Evolutionary conservation across 2,888 invertebrate species (phyloP).

Genomic region (Nymphalis urticae): DNA sequence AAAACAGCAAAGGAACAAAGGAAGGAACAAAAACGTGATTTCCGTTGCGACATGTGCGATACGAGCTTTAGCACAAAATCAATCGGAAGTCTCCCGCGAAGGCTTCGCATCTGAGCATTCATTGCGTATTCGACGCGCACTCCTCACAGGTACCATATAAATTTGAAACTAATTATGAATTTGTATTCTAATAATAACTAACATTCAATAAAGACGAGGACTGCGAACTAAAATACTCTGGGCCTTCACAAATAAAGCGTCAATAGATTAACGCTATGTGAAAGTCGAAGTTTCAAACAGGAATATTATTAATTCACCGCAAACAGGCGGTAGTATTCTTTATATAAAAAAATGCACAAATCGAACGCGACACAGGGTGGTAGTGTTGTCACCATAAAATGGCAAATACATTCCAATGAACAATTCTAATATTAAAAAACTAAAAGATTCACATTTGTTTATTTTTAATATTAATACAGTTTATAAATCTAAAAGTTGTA

Average conservation of each 20-base stretch:
- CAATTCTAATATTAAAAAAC: too few relatives aligned
- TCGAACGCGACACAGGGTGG: too few relatives aligned
- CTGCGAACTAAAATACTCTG: not conserved
- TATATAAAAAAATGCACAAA: too few relatives aligned
- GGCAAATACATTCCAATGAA: too few relatives aligned
- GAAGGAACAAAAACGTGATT: constrained; percentile 69
- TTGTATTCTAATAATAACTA: constrained; percentile 16
- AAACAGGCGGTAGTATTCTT: too few relatives aligned
- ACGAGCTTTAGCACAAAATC: constrained; percentile 49
- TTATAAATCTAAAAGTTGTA: too few relatives aligned
- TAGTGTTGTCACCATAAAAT: too few relatives aligned
- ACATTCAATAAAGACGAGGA: not conserved
- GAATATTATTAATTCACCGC: too few relatives aligned
- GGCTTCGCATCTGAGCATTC: constrained; percentile 36
- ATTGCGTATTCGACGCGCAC: constrained; percentile 30
- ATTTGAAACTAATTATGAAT: constrained; percentile 23
- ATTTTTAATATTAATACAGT: too few relatives aligned
- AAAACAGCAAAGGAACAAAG: constrained; percentile 53
- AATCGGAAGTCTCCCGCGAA: constrained; percentile 55
- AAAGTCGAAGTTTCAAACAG: too few relatives aligned
- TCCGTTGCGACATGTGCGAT: constrained; percentile 56
- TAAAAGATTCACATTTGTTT: too few relatives aligned
- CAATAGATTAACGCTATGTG: too few relatives aligned
- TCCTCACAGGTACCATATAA: constrained; percentile 30
- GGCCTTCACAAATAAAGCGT: not conserved